These are phyloP conservation scores for Pandemis heparana DNA, from an alignment of 2,888 invertebrate species.

Conservation along the genomic window DNA sequence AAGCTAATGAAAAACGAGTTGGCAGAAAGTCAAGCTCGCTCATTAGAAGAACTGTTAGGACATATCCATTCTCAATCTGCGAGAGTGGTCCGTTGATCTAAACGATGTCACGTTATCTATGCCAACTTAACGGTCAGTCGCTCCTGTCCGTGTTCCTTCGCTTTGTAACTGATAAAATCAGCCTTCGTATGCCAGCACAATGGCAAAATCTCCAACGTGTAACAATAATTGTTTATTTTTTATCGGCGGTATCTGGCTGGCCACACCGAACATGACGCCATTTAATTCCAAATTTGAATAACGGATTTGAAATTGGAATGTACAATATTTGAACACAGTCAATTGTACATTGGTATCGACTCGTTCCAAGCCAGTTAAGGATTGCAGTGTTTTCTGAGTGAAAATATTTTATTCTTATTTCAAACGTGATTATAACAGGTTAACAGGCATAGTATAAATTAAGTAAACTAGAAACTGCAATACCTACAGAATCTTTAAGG, in stretches of 20 bases:
- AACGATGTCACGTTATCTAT: conserved; percentile 75
- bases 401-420: not conserved
- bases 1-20: conserved; percentile 17
- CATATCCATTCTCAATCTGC: conserved; percentile 48
- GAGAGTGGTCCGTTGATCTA: conserved; percentile 53
- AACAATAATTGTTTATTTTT: conserved; percentile 21
- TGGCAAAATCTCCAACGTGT: conserved; percentile 6
- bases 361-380: not conserved
- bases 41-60: conserved; percentile 44
- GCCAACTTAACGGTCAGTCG: conserved; percentile 72
- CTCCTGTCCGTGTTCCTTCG: conserved; percentile 62
- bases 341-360: conserved; percentile 3
- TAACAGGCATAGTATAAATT: too few species aligned
- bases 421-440: too few species aligned
- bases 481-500: too few species aligned
- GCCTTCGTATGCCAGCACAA: conserved; percentile 18
- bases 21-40: conserved; percentile 19
- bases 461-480: too few species aligned
- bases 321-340: not conserved
- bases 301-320: conserved; percentile 22
- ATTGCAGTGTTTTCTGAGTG: not conserved
- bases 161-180: conserved; percentile 60
- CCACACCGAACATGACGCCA: not conserved
- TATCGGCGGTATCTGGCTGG: not conserved
- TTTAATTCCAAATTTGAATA: conserved; percentile 20